Evolutionary conservation across 2,888 invertebrate genomes (phyloP), one percentile per base, ranked within the genome.

Genomic region (Rhagonycha lutea): DNA sequence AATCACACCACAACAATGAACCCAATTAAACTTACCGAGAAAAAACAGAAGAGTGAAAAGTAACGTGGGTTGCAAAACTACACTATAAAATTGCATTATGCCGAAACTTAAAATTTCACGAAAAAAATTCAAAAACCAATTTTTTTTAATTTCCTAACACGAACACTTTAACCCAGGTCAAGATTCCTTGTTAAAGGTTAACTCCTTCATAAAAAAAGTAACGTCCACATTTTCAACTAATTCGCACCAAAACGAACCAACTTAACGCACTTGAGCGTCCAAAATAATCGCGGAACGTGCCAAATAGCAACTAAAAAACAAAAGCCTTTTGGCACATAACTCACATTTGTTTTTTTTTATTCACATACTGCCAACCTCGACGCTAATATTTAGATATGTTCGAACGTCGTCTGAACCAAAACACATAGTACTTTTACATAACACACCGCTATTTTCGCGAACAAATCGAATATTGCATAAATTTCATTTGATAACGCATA

Each of bases 151-250:
- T 80, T 79, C 79, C 82, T 80, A 84, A 84, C 83, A 84, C 81
- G 81, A 83, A 82, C 74, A 81, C 79, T 80, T 84, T 85, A 81
- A 78, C 83, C 83, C 83, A 85, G 85, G 85, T 85, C 84, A 84
- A 81, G 84, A 82, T 79, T 79, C 78, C 77, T 47, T 47, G n/a
- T 78, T 79, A 80, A 79, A 79, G 75, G 72, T 71, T 73, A 77
- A 70, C 71, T 71, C 12, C 32, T 75, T 68, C 26, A 67, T 69
- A 23, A 26, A 32, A 24, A 68, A 32, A 62, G 11, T 14, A 73
- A 72, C 68, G 73, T 74, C 72, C 74, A 24, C 73, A 77, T 75
- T 61, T 62, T 62, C 8, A 14, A 18, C 11, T 67, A 62, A 14
- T 62, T 47, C 47, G 18, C 47, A 26, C 12, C 28, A 69, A 26